Conservation (phyloP, 2,888 invertebrate species). For the Meteorus colon region DNA sequence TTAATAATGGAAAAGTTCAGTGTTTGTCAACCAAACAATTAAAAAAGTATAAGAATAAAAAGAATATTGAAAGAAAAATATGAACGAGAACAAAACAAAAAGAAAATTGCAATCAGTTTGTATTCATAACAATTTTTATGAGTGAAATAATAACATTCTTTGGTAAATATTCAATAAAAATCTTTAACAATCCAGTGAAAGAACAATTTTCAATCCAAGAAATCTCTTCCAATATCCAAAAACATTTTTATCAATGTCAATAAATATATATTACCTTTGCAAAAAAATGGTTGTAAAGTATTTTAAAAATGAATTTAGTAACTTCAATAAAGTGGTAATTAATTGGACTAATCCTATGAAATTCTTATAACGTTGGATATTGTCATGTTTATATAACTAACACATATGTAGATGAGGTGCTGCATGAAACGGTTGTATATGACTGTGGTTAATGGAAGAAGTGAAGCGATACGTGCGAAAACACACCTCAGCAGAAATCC, state of each 20-base stretch:
- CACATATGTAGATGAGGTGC: not conserved
- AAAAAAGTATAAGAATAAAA: not conserved
- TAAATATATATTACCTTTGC: too few species aligned
- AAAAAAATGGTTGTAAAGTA: too few species aligned
- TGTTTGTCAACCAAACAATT: conserved; percentile 1
- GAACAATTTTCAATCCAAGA: too few species aligned
- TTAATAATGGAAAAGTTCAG: conserved; percentile 17
- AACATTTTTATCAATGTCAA: too few species aligned
- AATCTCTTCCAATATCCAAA: too few species aligned
- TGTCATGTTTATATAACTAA: conserved; percentile 9
- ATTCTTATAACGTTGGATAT: too few species aligned
- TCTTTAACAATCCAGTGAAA: too few species aligned
- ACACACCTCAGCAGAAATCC: conserved; percentile 44
- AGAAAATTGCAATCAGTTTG: not conserved
- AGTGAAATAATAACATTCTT: too few species aligned
- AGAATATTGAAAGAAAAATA: not conserved
- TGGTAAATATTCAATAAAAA: too few species aligned
- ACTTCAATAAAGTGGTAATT: not conserved
- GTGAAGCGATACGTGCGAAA: conserved; percentile 52
- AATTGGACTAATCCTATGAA: not conserved
- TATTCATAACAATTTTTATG: too few species aligned
- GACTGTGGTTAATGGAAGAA: conserved; percentile 38
- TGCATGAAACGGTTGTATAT: not conserved
- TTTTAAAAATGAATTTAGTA: not conserved
- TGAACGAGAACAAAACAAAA: not conserved